Base-by-base conservation (phyloP, 2,797 vertebrate species). In the Centroberyx gerrardi region DNA sequence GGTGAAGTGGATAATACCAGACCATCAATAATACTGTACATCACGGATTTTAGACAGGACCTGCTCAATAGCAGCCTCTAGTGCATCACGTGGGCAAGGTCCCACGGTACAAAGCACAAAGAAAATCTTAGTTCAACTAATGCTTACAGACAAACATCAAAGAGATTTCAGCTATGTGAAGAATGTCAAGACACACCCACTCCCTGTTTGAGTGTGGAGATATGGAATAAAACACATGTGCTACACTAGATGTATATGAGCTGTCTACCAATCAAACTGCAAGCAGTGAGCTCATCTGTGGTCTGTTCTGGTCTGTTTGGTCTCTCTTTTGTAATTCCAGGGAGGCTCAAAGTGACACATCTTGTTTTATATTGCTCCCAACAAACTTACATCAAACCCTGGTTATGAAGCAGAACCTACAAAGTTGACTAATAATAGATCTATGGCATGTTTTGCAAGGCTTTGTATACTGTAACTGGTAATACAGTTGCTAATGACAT, bases 61-160 rank as follows among this genome's bases (percentile, higher is more conserved):
- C 18, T 46, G 7, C 49, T 62, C 36, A 66, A 3, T 28, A 27
- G 18, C 31, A 51, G 13, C 56, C 68, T 60, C 48, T 69, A 56
- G 67, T 69, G 58, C 2, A 64, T 71, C 22, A 52, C 68, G 48
- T 49, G 28, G n/a, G 40, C 8, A 56, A 68, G 14, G 44, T 5
- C 14, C 40, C 36, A 38, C 8, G 36, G 38, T 33, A 10, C 9
- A 5, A 14, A 17, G 44, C 22, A 17, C 18, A 64, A 18, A 2
- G 46, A 29, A 59, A 56, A 33, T 38, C 5, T 53, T 52, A 38
- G 18, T 72, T 14, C 29, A 29, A 52, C 13, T 46, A 31, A 9
- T 54, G 33, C 33, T 79, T 51, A 22, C 9, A 48, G 22, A 53
- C 10, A 56, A 48, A n/a, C 48, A 51, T 51, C 17, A 44, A 46